Percentiles rank a stretch among this genome's conserved stretches.
Evolutionary conservation across 2,797 vertebrate species (phyloP).

Genomic region (Enteromius fasciolatus): DNA sequence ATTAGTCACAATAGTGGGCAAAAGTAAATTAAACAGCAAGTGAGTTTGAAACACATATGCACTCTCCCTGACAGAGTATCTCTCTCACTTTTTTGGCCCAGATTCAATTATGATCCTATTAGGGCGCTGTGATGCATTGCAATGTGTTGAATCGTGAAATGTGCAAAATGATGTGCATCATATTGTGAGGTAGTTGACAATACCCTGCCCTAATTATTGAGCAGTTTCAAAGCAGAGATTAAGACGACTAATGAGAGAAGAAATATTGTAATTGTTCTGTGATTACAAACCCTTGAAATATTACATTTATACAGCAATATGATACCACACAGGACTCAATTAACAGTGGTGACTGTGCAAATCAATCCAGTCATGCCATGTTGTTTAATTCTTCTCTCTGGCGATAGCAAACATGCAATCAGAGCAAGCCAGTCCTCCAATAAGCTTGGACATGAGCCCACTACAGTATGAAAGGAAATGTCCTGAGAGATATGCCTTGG

Average conservation of each 20-base stretch:
- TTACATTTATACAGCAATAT: conserved; percentile 37
- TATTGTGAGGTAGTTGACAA: conserved; percentile 27
- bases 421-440: conserved; percentile 58
- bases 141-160: conserved; percentile 14
- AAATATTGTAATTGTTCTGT: conserved; percentile 31
- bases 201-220: conserved; percentile 13
- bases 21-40: neutral
- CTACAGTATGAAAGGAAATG: conserved; percentile 63
- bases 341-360: conserved; percentile 51
- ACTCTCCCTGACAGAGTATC: neutral
- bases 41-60: neutral
- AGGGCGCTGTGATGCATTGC: neutral
- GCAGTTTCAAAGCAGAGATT: conserved; percentile 41
- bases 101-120: conserved; percentile 10
- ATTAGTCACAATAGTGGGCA: neutral
- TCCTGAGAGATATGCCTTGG: conserved; percentile 64
- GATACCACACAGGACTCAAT: conserved; percentile 42
- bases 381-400: conserved; percentile 48
- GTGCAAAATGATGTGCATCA: conserved; percentile 4
- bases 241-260: conserved; percentile 28
- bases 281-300: conserved; percentile 36
- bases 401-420: conserved; percentile 45
- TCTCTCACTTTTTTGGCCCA: neutral
- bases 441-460: conserved; percentile 66
- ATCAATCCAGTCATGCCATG: conserved; percentile 50